A percentile compares a stretch with the other conserved stretches of the same genome.
These are phyloP conservation scores for Nycticebus coucang DNA, from an alignment of 2,113 vertebrate genomes.

Conservation along the genomic window DNA sequence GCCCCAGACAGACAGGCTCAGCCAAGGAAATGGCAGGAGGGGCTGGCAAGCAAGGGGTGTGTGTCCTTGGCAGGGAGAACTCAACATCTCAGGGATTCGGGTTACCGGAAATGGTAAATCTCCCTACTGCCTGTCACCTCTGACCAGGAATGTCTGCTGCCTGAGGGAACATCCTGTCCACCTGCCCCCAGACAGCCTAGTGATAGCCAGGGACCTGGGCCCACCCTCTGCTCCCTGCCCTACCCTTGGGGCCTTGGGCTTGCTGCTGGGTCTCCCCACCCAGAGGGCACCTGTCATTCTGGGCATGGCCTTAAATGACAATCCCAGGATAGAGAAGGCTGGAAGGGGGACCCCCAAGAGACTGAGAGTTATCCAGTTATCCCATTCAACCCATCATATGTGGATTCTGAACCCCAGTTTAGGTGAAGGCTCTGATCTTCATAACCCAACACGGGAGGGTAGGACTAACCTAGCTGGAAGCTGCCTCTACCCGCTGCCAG, in stretches of 20 bases:
- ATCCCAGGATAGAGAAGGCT: background rate
- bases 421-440: background rate
- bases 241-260: background rate
- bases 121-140: slow-evolving; percentile 61
- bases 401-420: background rate
- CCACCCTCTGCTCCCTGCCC: background rate
- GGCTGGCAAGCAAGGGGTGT: background rate
- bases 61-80: slow-evolving; percentile 52
- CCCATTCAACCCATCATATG: background rate
- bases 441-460: background rate
- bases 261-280: background rate
- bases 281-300: background rate
- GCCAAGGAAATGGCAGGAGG: background rate
- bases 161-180: slow-evolving; percentile 61
- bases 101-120: slow-evolving; percentile 79
- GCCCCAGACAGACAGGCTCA: background rate
- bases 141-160: slow-evolving; percentile 58
- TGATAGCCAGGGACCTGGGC: background rate
- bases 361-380: background rate
- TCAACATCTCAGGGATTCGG: slow-evolving; percentile 41
- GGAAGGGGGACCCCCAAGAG: background rate
- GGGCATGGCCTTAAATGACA: background rate
- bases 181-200: background rate
- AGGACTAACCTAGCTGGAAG: background rate
- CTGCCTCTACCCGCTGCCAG: background rate